These are phyloP conservation scores for Pangasius larnaudii DNA, from an alignment of 2,797 vertebrate genomes.

Conservation along the genomic window DNA sequence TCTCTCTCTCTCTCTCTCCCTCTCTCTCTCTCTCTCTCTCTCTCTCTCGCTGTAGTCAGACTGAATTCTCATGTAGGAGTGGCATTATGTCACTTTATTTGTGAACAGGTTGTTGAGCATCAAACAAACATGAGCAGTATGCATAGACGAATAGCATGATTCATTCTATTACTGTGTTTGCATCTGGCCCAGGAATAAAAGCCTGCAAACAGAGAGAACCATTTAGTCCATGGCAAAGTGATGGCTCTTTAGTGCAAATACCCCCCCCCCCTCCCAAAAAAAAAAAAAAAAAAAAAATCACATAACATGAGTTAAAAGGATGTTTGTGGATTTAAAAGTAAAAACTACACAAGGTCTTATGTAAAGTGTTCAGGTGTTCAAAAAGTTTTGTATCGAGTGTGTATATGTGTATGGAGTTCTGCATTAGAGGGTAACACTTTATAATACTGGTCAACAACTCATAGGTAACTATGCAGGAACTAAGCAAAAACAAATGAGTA, in stretches of 20 bases:
- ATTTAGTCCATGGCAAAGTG: not conserved
- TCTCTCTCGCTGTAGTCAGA: constrained; percentile 10
- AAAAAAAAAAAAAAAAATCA: not conserved
- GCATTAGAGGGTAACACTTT: not conserved
- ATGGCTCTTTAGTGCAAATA: not conserved
- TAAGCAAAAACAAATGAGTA: not conserved
- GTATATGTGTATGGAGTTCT: not conserved
- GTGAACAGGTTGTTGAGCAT: constrained; percentile 48
- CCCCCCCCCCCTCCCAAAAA: no score
- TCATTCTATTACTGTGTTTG: constrained; percentile 38
- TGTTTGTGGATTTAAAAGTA: not conserved
- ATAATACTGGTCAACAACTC: not conserved
- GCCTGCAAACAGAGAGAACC: not conserved
- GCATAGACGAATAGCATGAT: constrained; percentile 38
- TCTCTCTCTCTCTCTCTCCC: constrained; percentile 35
- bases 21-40: constrained; percentile 32
- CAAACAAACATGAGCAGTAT: constrained; percentile 47
- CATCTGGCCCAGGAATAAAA: constrained; percentile 39
- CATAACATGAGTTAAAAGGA: not conserved
- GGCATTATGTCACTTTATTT: constrained; percentile 53
- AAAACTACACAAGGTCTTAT: not conserved
- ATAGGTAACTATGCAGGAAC: not conserved
- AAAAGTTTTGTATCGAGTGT: not conserved
- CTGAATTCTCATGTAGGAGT: constrained; percentile 47
- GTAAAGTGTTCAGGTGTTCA: not conserved